Base-by-base conservation (phyloP, 2,888 invertebrate genomes). In the Lithophane leautieri region DNA sequence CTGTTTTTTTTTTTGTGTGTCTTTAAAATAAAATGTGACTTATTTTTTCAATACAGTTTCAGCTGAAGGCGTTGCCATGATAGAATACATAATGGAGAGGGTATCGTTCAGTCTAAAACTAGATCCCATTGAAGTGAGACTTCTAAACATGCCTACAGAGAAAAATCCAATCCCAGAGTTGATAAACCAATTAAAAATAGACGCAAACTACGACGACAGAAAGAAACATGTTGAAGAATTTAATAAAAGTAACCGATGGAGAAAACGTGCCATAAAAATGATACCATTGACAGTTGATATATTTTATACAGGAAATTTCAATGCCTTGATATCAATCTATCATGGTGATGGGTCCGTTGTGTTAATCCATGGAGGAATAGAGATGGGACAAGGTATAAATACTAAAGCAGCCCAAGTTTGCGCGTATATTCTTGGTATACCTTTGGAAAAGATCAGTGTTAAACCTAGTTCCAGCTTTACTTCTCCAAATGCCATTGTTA, bases 381-480 rank as follows among this genome's bases (percentile, higher is more conserved):
- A 98, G 95, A 97, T 97, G 94, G 98, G 98, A 0, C 98, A 98
- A 96, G 98, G 98, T 3, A 96, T 98, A 61, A 98, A 98, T 86
- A 98, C 98, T 0, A 98, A 98, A 96, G 97, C 96, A 2, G 97
- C 97, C 12, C 98, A 98, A 96, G 98, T 98, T 0, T 98, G 97
- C 73, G 98, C 98, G 0, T 97, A 98, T 83, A 95, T 95, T 2
- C 94, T 99, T 22, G 97, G 97, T 2, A 97, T 98, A 83, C 97
- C 98, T 0, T 84, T 98, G 81, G 97, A 97, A 0, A 96, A 97
- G 91, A 93, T 98, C 0, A 97, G 95, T 60, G 97, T 98, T 0
- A 98, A 98, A 89, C 97, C 97, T 1, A 97, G 96, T 56, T 95
- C 97, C 68, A 97, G 95, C 88, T 93, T 97, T 34, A 96, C 96